Percentiles rank a stretch among this genome's conserved stretches.
phyloP scores from a whole-genome alignment of 30 jellyfish, hydroid and myxozoan genomes.

The Haliclystus octoradiatus region DNA sequence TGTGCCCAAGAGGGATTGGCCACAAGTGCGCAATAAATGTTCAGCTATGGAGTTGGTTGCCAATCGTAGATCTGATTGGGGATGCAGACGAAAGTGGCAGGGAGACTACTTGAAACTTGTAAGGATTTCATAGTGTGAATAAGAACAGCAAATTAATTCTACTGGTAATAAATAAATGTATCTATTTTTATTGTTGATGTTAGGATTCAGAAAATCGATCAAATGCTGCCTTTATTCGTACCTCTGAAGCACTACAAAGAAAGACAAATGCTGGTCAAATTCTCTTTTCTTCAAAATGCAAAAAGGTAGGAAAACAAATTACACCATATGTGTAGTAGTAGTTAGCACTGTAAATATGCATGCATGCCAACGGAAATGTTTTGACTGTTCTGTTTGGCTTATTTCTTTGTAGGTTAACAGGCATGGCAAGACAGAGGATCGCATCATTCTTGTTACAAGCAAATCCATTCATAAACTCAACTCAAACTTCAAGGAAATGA shows the following conservation, averaged over 20 bases:
- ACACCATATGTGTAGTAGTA: not conserved
- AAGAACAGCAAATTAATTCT: not conserved
- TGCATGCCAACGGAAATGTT: not conserved
- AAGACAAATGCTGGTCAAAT: conserved; percentile 35
- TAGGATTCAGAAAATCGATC: conserved; percentile 35
- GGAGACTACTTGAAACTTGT: conserved; percentile 79
- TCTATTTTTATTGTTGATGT: not conserved
- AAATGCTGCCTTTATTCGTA: not conserved
- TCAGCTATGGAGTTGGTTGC: conserved; percentile 80
- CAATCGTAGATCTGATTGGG: conserved; percentile 64
- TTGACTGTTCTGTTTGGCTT: not conserved
- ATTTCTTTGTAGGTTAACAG: conserved; percentile 48
- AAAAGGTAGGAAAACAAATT: conserved; percentile 40
- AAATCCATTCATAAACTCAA: conserved; percentile 54
- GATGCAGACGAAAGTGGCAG: conserved; percentile 60
- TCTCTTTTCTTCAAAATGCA: conserved; percentile 66
- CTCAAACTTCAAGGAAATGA: conserved; percentile 62
- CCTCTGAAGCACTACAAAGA: conserved; percentile 25
- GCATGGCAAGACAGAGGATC: conserved; percentile 79
- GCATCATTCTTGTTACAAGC: conserved; percentile 58
- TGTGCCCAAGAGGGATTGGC: conserved; percentile 85
- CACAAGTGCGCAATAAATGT: conserved; percentile 84
- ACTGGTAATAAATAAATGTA: not conserved
- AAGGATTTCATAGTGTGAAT: not conserved
- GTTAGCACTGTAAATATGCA: not conserved